Percentiles rank a stretch among this genome's conserved stretches.
These are phyloP conservation scores for Protaetia brevitarsis DNA, from an alignment of 1,140 invertebrate species.

Conservation along the genomic window DNA sequence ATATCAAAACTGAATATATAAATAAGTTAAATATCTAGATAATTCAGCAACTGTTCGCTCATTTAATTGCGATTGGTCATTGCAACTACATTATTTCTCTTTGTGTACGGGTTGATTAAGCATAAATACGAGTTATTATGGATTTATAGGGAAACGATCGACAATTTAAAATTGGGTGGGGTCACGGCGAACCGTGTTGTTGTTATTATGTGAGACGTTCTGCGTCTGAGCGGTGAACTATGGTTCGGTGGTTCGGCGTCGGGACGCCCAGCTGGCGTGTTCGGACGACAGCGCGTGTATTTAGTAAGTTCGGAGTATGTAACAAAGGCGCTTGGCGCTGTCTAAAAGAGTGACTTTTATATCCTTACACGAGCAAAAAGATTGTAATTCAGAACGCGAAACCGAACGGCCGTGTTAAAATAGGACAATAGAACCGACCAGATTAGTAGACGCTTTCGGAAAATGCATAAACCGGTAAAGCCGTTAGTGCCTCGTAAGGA, in stretches of 20 bases:
- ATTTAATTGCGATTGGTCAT: too few relatives aligned
- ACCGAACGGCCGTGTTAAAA: neutral
- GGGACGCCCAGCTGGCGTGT: slow-evolving; percentile 8
- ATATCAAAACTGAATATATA: too few relatives aligned
- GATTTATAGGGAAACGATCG: slow-evolving; percentile 10
- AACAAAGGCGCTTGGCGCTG: neutral
- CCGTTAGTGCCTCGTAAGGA: neutral
- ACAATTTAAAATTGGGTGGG: slow-evolving; percentile 10
- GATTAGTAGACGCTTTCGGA: neutral
- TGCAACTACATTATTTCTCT: too few relatives aligned
- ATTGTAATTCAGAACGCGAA: neutral
- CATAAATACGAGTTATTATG: too few relatives aligned
- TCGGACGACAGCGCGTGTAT: neutral
- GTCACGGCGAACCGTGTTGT: slow-evolving; percentile 1
- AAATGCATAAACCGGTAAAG: neutral
- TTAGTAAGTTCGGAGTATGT: neutral
- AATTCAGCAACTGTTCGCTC: too few relatives aligned
- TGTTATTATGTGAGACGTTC: neutral
- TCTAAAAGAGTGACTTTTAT: neutral
- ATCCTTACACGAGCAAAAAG: neutral
- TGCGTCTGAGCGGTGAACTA: slow-evolving; percentile 10
- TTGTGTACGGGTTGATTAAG: too few relatives aligned
- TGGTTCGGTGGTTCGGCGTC: neutral
- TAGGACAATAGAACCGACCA: neutral
- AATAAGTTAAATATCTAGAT: too few relatives aligned